Evolutionary conservation across 2,888 invertebrate species (phyloP).

Genomic region (Autographa gamma): DNA sequence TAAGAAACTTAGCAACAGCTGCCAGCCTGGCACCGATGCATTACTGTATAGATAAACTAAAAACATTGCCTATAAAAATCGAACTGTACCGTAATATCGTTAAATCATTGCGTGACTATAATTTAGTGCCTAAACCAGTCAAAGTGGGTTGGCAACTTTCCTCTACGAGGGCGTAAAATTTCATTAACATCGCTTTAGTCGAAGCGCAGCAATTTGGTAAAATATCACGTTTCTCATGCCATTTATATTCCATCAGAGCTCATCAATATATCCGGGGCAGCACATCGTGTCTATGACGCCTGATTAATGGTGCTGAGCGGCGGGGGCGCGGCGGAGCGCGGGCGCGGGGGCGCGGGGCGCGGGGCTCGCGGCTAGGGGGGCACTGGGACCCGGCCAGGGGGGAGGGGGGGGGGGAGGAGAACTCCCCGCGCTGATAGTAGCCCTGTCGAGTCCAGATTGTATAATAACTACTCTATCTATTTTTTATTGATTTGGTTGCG

Average conservation of each 20-base stretch:
- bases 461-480: constrained; percentile 47
- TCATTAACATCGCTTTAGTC: constrained; percentile 50
- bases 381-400: constrained; percentile 13
- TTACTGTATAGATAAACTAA: not conserved
- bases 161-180: constrained; percentile 51
- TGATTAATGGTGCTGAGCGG: constrained; percentile 63
- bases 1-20: constrained; percentile 20
- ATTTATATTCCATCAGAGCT: constrained; percentile 60
- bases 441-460: constrained; percentile 49
- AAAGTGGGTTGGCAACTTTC: constrained; percentile 43
- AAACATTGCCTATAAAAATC: not conserved
- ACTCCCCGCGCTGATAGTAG: constrained; percentile 26
- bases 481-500: constrained; percentile 50
- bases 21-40: not conserved
- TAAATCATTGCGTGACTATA: not conserved
- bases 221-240: constrained; percentile 61
- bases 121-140: constrained; percentile 20
- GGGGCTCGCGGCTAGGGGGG: constrained; percentile 44
- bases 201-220: constrained; percentile 50
- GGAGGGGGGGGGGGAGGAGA: not conserved
- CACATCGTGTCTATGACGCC: constrained; percentile 58
- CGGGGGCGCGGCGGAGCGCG: constrained; percentile 43
- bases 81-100: constrained; percentile 2
- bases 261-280: constrained; percentile 60
- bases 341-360: constrained; percentile 29